Conservation (phyloP, 2,888 invertebrate genomes). For the Punctoribates punctum region DNA sequence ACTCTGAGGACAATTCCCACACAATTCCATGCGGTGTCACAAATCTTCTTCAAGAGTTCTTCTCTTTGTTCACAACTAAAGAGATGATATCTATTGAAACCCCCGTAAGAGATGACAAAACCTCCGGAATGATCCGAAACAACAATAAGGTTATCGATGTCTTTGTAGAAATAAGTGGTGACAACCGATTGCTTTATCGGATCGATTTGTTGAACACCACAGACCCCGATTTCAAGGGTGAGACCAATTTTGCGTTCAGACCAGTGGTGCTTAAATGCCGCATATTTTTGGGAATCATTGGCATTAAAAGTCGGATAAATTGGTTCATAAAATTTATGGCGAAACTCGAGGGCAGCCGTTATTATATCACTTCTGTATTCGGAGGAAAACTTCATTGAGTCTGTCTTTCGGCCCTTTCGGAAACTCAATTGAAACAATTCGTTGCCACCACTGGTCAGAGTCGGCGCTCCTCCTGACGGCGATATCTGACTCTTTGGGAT, state of each 20-base stretch:
- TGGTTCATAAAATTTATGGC: constrained; percentile 36
- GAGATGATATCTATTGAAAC: constrained; percentile 66
- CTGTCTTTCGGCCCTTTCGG: constrained; percentile 79
- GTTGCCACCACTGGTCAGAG: constrained; percentile 50
- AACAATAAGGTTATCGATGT: constrained; percentile 70
- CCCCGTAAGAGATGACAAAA: constrained; percentile 84
- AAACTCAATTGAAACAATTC: constrained; percentile 60
- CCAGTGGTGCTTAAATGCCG: constrained; percentile 95
- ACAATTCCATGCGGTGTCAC: constrained; percentile 74
- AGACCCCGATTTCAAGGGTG: constrained; percentile 84
- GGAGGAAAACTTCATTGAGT: constrained; percentile 92
- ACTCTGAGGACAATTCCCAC: constrained; percentile 80
- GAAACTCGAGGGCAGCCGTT: constrained; percentile 29
- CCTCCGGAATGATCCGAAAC: constrained; percentile 87
- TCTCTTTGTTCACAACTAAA: constrained; percentile 59
- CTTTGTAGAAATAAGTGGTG: constrained; percentile 78
- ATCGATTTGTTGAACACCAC: constrained; percentile 86
- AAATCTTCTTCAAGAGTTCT: constrained; percentile 78
- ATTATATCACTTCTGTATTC: constrained; percentile 89
- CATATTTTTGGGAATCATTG: constrained; percentile 51
- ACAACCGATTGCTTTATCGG: constrained; percentile 75
- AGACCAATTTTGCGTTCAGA: constrained; percentile 84
- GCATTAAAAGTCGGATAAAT: constrained; percentile 49
- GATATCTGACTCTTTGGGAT: constrained; percentile 52
- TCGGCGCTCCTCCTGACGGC: constrained; percentile 44